A percentile compares a stretch with the other conserved stretches of the same genome.
Evolutionary conservation across 1,140 invertebrate species (phyloP).

Genomic region (Heliconius melpomene): DNA sequence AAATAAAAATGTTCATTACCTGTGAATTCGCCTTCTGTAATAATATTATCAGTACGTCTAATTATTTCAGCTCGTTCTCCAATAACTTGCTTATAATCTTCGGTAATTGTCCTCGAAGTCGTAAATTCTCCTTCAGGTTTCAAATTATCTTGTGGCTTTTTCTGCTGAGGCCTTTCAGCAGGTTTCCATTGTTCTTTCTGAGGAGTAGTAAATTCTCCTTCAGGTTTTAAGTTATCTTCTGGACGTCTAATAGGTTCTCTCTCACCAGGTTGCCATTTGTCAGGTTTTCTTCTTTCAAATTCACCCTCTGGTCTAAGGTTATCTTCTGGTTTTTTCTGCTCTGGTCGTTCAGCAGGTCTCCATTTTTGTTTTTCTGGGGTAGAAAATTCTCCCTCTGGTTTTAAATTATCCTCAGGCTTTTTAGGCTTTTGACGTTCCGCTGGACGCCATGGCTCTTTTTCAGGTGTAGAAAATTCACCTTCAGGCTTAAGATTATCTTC

Average conservation of each 20-base stretch:
- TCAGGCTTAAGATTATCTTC: conserved; percentile 83
- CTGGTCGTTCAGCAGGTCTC: conserved; percentile 76
- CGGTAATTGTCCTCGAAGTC: conserved; percentile 73
- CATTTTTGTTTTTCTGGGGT: conserved; percentile 71
- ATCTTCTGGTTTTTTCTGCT: conserved; percentile 54
- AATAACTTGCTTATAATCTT: conserved; percentile 82
- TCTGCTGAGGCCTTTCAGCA: conserved; percentile 82
- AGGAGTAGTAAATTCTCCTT: conserved; percentile 82
- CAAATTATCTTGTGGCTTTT: conserved; percentile 82
- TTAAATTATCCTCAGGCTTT: conserved; percentile 83
- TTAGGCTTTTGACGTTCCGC: conserved; percentile 78
- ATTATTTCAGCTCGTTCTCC: conserved; percentile 84
- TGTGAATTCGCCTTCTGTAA: conserved; percentile 82
- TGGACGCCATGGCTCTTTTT: conserved; percentile 74
- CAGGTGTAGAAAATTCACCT: conserved; percentile 80
- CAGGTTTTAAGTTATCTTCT: conserved; percentile 81
- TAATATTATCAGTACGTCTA: conserved; percentile 83
- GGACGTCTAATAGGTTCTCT: conserved; percentile 75
- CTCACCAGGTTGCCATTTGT: conserved; percentile 67
- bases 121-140: conserved; percentile 84
- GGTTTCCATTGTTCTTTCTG: conserved; percentile 82
- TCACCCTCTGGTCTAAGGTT: conserved; percentile 77
- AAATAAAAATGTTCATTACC: conserved; percentile 46
- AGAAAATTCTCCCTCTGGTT: conserved; percentile 82
- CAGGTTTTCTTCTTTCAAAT: conserved; percentile 76